phyloP scores from a whole-genome alignment of 2,888 invertebrate species.

The Agelastica alni region DNA sequence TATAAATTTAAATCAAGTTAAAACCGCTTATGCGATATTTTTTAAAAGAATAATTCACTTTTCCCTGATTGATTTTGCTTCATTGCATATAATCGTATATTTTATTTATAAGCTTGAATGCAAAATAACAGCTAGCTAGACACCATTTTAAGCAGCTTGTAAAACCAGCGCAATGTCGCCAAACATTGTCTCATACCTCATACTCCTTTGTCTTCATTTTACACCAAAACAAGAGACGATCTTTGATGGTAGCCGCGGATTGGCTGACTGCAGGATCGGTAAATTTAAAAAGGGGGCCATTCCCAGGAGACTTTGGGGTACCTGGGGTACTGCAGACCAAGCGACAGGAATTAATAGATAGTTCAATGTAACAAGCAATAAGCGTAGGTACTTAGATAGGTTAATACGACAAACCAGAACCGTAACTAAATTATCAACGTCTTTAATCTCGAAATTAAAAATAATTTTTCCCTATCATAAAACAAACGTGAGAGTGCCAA shows the following conservation, averaged over 20 bases:
- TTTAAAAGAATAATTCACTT: too few species aligned
- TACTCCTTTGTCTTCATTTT: slow-evolving; percentile 97
- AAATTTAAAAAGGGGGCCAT: slow-evolving; percentile 82
- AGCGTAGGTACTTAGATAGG: slow-evolving; percentile 21
- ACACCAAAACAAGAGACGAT: slow-evolving; percentile 95
- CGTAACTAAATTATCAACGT: too few species aligned
- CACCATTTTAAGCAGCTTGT: neutral
- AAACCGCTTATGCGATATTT: too few species aligned
- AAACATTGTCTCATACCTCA: slow-evolving; percentile 70
- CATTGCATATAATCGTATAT: too few species aligned
- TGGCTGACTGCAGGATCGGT: slow-evolving; percentile 87
- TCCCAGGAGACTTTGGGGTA: slow-evolving; percentile 65
- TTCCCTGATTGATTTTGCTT: too few species aligned
- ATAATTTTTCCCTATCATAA: too few species aligned
- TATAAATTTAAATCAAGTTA: too few species aligned
- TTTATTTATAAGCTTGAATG: too few species aligned
- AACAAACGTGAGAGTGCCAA: too few species aligned
- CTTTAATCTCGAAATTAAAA: too few species aligned
- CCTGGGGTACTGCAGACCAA: slow-evolving; percentile 69
- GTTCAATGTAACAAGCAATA: slow-evolving; percentile 22
- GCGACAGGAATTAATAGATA: slow-evolving; percentile 34
- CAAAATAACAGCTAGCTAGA: neutral
- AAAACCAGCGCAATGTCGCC: neutral
- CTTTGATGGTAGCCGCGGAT: slow-evolving; percentile 95
- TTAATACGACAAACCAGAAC: too few species aligned